phyloP scores from a whole-genome alignment of 1,140 invertebrate species.

The Paraescarpia echinospica region DNA sequence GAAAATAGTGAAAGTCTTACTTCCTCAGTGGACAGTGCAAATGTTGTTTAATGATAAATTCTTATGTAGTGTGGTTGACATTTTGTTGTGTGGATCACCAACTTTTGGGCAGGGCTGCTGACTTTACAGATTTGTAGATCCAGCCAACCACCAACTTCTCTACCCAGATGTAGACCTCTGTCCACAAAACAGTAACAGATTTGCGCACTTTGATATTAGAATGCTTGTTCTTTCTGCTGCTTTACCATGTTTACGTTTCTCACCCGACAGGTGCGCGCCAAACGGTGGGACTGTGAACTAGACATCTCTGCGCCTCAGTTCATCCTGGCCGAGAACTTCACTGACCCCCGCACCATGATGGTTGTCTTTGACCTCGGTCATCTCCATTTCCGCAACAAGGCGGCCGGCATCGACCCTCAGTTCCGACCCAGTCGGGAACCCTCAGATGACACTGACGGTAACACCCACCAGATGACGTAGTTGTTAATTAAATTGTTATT shows the following conservation, averaged over 20 bases:
- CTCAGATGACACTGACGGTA: not conserved
- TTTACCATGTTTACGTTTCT: not conserved
- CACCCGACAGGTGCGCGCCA: constrained; percentile 63
- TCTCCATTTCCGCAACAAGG: constrained; percentile 51
- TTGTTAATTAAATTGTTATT: not conserved
- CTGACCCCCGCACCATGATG: constrained; percentile 75
- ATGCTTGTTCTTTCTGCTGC: no score
- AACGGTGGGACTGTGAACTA: constrained; percentile 83
- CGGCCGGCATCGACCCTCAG: constrained; percentile 28
- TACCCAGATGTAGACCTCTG: no score
- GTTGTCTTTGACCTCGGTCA: constrained; percentile 64
- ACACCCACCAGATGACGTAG: no score
- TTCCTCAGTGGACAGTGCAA: no score
- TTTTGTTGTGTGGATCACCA: no score
- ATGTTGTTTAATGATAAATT: no score
- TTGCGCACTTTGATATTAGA: not conserved
- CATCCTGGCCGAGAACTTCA: constrained; percentile 77
- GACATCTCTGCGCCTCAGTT: constrained; percentile 93
- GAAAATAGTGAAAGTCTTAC: no score
- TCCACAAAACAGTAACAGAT: not conserved
- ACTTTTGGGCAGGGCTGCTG: no score
- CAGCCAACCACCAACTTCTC: no score
- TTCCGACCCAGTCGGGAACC: constrained; percentile 19
- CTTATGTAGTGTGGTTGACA: no score
- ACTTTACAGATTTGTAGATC: no score